Evolutionary conservation across 64 coral and sea anemone species (phyloP).

Genomic region (Actinia tenebrosa): DNA sequence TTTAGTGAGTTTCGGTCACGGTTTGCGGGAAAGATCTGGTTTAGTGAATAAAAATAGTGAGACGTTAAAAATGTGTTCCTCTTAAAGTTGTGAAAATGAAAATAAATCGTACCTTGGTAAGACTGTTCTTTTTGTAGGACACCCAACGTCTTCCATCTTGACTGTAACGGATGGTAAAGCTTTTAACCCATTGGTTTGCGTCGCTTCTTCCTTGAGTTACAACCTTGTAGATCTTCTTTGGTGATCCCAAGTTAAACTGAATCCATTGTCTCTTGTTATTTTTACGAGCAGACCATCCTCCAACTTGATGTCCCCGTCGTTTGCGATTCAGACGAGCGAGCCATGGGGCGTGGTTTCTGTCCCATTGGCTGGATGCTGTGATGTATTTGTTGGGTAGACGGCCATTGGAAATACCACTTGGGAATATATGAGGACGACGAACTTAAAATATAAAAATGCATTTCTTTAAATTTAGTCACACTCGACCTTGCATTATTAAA

Average conservation of each 20-base stretch:
- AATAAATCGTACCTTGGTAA: not conserved
- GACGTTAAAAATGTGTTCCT: too few relatives aligned
- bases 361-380: conserved; percentile 64
- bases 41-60: too few relatives aligned
- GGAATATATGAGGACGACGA: not conserved
- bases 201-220: conserved; percentile 62
- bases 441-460: too few relatives aligned
- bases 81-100: too few relatives aligned
- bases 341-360: conserved; percentile 44
- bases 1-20: not conserved
- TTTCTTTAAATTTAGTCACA: too few relatives aligned
- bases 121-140: conserved; percentile 49
- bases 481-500: too few relatives aligned
- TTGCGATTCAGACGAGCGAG: conserved; percentile 57
- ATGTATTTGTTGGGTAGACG: conserved; percentile 50
- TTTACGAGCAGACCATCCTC: conserved; percentile 6
- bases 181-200: conserved; percentile 61
- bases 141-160: conserved; percentile 61
- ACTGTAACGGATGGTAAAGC: conserved; percentile 58
- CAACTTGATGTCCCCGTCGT: conserved; percentile 8
- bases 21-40: not conserved
- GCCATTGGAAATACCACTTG: conserved; percentile 48
- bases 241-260: conserved; percentile 47
- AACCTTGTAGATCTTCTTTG: conserved; percentile 46
- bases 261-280: conserved; percentile 69